Conservation (phyloP, 1,140 invertebrate genomes). For the Spodoptera frugiperda region DNA sequence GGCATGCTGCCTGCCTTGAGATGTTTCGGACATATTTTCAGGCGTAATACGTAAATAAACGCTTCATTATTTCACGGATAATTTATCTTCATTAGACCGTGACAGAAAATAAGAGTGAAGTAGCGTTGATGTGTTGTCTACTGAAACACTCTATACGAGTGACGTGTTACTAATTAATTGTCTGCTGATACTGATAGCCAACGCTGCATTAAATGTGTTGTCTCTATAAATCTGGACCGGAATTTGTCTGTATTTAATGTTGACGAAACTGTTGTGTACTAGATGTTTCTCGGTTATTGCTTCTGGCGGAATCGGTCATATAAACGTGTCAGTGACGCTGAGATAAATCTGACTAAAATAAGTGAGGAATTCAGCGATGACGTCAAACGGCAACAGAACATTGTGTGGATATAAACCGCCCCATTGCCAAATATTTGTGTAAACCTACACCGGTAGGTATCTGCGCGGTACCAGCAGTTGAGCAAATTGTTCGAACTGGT, state of each 20-base stretch:
- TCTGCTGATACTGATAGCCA: neutral
- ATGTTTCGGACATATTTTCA: conserved; percentile 56
- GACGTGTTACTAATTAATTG: conserved; percentile 14
- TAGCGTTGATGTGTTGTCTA: conserved; percentile 34
- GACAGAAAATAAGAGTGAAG: conserved; percentile 43
- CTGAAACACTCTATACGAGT: neutral
- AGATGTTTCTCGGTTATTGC: neutral
- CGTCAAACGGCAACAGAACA: conserved; percentile 44
- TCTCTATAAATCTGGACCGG: neutral
- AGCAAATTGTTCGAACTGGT: conserved; percentile 23
- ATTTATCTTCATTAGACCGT: conserved; percentile 64
- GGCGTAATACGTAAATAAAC: conserved; percentile 55
- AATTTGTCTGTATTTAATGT: neutral
- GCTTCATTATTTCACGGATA: conserved; percentile 55
- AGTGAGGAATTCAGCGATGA: conserved; percentile 44
- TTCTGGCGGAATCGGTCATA: conserved; percentile 20
- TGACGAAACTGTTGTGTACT: neutral
- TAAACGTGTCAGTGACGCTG: conserved; percentile 29
- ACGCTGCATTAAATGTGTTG: neutral
- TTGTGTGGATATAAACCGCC: conserved; percentile 45
- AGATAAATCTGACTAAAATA: conserved; percentile 46
- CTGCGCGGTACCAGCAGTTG: conserved; percentile 22
- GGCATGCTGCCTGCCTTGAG: conserved; percentile 59
- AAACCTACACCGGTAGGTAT: conserved; percentile 42
- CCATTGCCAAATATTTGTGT: conserved; percentile 44